Evolutionary conservation across 2,888 invertebrate species (phyloP), one percentile per base, ranked within the genome.

Genomic region (Xanthorhoe designata): DNA sequence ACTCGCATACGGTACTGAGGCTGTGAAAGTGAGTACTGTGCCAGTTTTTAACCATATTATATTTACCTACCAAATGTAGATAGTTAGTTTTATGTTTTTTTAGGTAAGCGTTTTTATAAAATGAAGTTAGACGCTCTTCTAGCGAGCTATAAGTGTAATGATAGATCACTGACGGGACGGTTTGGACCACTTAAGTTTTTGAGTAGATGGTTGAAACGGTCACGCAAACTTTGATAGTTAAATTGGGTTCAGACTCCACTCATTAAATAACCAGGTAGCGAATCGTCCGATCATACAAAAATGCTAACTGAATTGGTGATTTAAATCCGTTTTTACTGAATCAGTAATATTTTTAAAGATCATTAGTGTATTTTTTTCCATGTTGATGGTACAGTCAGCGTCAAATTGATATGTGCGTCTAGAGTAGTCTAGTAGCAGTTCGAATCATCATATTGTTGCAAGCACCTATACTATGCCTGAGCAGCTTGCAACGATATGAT

Each of bases 11-110:
- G 70, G 73, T 76, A 78, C 74, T 68, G 74, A 75, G 88, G 88
- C 88, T 88, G 87, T 88, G 87, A 86, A 78, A 78, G 75, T 80
- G 71, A 73, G 63, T 74, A 75, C 71, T 73, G 79, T 81, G 76
- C 73, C 80, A 82, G 77, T 80, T 78, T 7, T 68, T 68, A 80
- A 81, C 74, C 74, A 75, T 77, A 45, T n/a, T n/a, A n/a, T n/a
- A n/a, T n/a, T n/a, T 45, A 65, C 78, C 79, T 75, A 82, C 78
- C 80, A 82, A 79, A 76, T 68, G 51, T 74, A 74, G 64, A 60
- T 70, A 47, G 49, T 35, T 56, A 42, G 49, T 51, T 51, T 49
- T 58, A 17, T 57, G 50, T n/a, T 47, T 56, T 55, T 51, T 15
- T 65, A 61, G 57, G 42, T 52, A n/a, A 49, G 51, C 38, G 51